Evolutionary conservation across 2,888 invertebrate genomes (phyloP).

Genomic region (Lathronympha strigana): DNA sequence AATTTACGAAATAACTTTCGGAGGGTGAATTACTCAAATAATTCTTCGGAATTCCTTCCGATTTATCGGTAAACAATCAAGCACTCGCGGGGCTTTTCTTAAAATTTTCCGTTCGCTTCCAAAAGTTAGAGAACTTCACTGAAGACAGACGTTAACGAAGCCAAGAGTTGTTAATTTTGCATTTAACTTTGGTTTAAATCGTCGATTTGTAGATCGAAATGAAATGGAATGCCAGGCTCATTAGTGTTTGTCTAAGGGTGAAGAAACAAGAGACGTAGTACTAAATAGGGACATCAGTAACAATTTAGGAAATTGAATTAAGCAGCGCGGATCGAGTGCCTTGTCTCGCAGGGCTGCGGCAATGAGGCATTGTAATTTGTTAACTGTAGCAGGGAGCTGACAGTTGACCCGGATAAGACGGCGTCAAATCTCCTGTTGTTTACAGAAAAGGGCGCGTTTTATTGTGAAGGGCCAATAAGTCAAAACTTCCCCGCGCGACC

Average conservation of each 20-base stretch:
- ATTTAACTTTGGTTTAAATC: conserved; percentile 64
- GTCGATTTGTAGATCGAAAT: conserved; percentile 50
- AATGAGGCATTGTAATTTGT: conserved; percentile 40
- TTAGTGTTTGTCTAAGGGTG: conserved; percentile 21
- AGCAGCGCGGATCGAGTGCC: conserved; percentile 6
- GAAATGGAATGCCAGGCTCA: conserved; percentile 45
- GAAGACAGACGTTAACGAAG: conserved; percentile 70
- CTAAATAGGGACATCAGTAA: conserved; percentile 33
- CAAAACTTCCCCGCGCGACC: conserved; percentile 52
- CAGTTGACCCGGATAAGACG: conserved; percentile 42
- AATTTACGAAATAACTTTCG: conserved; percentile 58
- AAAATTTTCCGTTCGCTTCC: conserved; percentile 53
- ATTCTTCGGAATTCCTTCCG: conserved; percentile 58
- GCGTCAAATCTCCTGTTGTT: conserved; percentile 49
- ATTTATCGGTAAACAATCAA: conserved; percentile 69
- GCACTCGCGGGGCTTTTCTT: conserved; percentile 47
- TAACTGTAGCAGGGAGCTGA: conserved; percentile 38
- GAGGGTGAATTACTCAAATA: conserved; percentile 55
- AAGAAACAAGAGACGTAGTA: conserved; percentile 18
- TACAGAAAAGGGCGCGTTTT: conserved; percentile 47
- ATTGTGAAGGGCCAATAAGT: conserved; percentile 52
- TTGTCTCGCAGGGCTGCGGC: conserved; percentile 14
- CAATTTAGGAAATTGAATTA: conserved; percentile 30
- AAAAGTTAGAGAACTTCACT: conserved; percentile 57
- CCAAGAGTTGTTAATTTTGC: conserved; percentile 64